Evolutionary conservation across 1,140 invertebrate genomes (phyloP), one percentile per base, ranked within the genome.

Genomic region (Ptiloglossa arizonensis): DNA sequence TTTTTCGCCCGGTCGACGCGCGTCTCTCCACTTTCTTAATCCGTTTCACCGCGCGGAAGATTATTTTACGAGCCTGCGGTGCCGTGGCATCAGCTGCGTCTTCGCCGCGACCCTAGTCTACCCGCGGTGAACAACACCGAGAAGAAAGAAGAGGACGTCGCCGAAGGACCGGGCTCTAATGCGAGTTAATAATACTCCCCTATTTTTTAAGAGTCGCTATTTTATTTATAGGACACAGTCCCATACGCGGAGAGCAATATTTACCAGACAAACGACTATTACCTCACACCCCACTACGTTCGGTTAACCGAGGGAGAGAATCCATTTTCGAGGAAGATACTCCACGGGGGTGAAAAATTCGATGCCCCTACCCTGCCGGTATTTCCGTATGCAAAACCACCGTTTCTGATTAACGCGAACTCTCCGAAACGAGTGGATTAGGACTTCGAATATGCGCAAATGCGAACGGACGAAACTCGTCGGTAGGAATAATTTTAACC

Each of bases 181-280:
- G 86, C 78, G 85, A 90, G 88, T 90, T 90, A 90, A 90, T 88
- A 89, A 87, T 87, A 89, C 87, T 86, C 88, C 88, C 88, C 87
- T 86, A 86, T 87, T 89, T 89, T 89, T 89, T 84, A 88, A 86
- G 86, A 82, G 70, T 82, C 82, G 73, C 87, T 89, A 87, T 86
- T 87, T 90, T 89, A 90, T 90, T 89, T 89, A 90, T 88, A 86
- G 87, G 88, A 80, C 81, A 81, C 76, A 71, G 82, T 80, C 69
- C 79, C 75, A 73, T 79, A 79, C 83, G 57, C 67, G 59, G 74
- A 38, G 67, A 71, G 54, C 52, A 71, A 83, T 86, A 86, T 86
- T 80, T 80, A 75, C 76, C 72, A 78, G 72, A 56, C 63, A 82
- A 82, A 72, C 76, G 76, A 77, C 70, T 79, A 79, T 82, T 86